Evolutionary conservation across 2,797 vertebrate genomes (phyloP).

Genomic region (Sebastes taczanowskii): DNA sequence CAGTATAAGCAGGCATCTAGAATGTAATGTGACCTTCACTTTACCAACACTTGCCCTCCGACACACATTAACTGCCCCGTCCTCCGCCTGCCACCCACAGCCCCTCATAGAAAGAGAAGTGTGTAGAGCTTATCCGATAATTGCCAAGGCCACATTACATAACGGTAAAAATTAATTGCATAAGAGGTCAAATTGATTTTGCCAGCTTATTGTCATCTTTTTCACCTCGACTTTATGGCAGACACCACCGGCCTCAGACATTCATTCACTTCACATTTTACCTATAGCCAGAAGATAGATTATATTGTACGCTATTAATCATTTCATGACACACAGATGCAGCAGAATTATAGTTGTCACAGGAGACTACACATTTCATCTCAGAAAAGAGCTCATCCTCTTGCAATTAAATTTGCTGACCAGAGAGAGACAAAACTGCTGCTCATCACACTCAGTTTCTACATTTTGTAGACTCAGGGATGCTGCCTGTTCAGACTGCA

Average conservation of each 20-base stretch:
- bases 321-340: constrained; percentile 23
- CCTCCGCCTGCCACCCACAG: constrained; percentile 5
- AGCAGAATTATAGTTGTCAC: neutral
- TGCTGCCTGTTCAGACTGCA: neutral
- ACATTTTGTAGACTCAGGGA: constrained; percentile 1
- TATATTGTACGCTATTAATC: constrained; percentile 12
- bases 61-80: neutral
- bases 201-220: constrained; percentile 20
- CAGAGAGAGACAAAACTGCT: constrained; percentile 9
- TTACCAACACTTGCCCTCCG: neutral
- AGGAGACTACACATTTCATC: constrained; percentile 18
- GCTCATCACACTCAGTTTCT: neutral
- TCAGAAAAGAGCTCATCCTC: neutral
- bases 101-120: neutral
- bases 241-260: neutral
- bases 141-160: constrained; percentile 34
- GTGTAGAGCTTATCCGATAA: constrained; percentile 3
- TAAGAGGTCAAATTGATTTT: constrained; percentile 53
- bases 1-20: neutral
- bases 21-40: neutral
- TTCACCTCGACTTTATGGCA: constrained; percentile 30
- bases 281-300: neutral
- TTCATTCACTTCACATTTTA: constrained; percentile 5
- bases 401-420: constrained; percentile 32
- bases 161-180: constrained; percentile 44